Base-by-base conservation (phyloP, 2,797 vertebrate species). In the Knipowitschia caucasica region DNA sequence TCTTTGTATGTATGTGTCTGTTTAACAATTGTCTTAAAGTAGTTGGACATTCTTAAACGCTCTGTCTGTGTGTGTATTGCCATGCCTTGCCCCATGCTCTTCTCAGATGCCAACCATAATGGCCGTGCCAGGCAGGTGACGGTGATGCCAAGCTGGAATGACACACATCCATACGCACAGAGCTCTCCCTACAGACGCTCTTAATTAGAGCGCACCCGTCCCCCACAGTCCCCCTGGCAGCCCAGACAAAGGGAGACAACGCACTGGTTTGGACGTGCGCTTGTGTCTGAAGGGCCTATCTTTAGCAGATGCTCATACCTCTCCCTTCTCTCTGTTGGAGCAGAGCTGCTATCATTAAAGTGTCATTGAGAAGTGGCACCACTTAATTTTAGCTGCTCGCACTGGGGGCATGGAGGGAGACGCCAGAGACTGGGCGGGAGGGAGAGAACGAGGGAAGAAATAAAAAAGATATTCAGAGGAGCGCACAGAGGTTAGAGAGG, bases 311-410 rank as follows among this genome's bases (percentile, higher is more conserved):
- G 91, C 92, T 93, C 89, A 89, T 88, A 93, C 93, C 90, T 92
- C 91, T 92, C 90, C 88, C 86, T 75, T 93, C 91, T 94, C 92
- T 91, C 71, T 93, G 92, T 92, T 89, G 74, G 89, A 93, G 93
- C 86, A 79, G 92, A 90, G 71, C 80, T 83, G 84, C 90, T 93
- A 92, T 97, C 94, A 95, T 95, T 95, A 95, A 94, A 93, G 93
- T 96, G 94, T 97, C 95, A 96, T 94, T 98, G 94, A 95, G 92
- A 96, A 95, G 91, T 92, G 94, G 94, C 93, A 93, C 92, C 89
- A 92, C 94, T 95, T 96, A 93, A 96, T 96, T 96, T 95, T 92
- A 96, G 93, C 92, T 92, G 92, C 92, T 93, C 92, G 93, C 92
- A 90, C 88, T 91, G 92, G 92, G 92, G 93, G 89, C 89, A 87